These are phyloP conservation scores for Phrynocephalus versicolor DNA, from an alignment of 2,113 vertebrate species.

Conservation along the genomic window DNA sequence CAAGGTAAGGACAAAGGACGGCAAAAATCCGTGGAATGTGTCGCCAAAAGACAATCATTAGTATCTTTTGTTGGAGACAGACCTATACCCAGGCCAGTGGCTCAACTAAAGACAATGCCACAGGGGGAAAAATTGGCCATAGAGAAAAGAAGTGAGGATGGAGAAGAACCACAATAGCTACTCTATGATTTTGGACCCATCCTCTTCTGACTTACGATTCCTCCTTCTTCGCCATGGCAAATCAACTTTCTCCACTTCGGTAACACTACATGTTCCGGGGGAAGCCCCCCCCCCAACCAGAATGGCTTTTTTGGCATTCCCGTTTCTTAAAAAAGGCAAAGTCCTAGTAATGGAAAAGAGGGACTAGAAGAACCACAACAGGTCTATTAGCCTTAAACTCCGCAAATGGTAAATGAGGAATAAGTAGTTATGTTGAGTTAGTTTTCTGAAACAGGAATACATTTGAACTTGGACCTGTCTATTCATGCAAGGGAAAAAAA, in stretches of 20 bases:
- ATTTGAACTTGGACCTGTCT: constrained; percentile 33
- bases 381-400: no score
- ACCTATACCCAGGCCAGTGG: constrained; percentile 4
- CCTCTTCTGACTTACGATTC: constrained; percentile 31
- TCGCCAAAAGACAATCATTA: constrained; percentile 2
- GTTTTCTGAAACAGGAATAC: constrained; percentile 29
- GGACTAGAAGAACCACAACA: background rate
- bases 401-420: constrained; percentile 25
- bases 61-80: background rate
- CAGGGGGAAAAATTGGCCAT: constrained; percentile 8
- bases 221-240: background rate
- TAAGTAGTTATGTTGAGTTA: background rate
- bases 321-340: constrained; percentile 41
- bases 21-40: constrained; percentile 34
- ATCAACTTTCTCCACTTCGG: constrained; percentile 6
- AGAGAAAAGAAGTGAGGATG: background rate
- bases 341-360: constrained; percentile 11
- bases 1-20: constrained; percentile 63
- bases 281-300: constrained; percentile 3
- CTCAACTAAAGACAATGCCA: background rate
- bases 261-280: constrained; percentile 41
- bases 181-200: constrained; percentile 28
- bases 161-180: constrained; percentile 33
- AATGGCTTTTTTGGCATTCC: constrained; percentile 18
- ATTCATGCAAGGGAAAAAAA: background rate